Percentiles rank a stretch among this genome's conserved stretches.
These are phyloP conservation scores for Pangasius djambal DNA, from an alignment of 2,797 vertebrate genomes.

Conservation along the genomic window DNA sequence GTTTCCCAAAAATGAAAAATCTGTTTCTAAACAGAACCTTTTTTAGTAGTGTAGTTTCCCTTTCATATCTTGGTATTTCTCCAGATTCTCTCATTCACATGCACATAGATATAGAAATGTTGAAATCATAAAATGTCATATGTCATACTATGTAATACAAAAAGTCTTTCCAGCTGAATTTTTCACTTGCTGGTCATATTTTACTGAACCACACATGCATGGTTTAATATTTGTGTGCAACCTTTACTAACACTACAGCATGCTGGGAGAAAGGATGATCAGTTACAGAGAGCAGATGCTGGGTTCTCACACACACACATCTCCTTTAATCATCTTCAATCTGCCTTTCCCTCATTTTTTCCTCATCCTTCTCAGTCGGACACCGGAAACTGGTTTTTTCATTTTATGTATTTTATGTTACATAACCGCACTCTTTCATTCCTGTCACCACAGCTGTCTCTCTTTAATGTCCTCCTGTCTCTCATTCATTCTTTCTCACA, in stretches of 20 bases:
- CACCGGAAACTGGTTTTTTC: neutral
- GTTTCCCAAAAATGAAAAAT: neutral
- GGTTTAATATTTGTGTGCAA: constrained; percentile 4
- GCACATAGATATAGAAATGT: neutral
- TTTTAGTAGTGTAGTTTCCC: neutral
- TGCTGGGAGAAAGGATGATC: constrained; percentile 39
- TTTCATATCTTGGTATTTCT: neutral
- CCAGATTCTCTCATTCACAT: neutral
- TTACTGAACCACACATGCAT: neutral
- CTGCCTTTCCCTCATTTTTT: constrained; percentile 13
- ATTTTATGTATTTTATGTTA: constrained; percentile 19
- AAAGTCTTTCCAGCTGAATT: neutral
- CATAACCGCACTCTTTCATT: constrained; percentile 1
- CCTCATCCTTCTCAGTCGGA: neutral
- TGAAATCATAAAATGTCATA: neutral
- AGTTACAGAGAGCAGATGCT: constrained; percentile 22
- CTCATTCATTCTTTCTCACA: constrained; percentile 1
- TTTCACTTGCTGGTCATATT: neutral
- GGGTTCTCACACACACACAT: constrained; percentile 22
- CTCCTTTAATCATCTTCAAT: constrained; percentile 41
- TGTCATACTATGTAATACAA: neutral
- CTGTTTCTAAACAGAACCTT: neutral
- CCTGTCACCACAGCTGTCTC: constrained; percentile 16
- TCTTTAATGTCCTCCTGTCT: neutral
- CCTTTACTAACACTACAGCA: constrained; percentile 13